Evolutionary conservation across 2,113 vertebrate species (phyloP).

Genomic region (Psittacula cyanocephala): DNA sequence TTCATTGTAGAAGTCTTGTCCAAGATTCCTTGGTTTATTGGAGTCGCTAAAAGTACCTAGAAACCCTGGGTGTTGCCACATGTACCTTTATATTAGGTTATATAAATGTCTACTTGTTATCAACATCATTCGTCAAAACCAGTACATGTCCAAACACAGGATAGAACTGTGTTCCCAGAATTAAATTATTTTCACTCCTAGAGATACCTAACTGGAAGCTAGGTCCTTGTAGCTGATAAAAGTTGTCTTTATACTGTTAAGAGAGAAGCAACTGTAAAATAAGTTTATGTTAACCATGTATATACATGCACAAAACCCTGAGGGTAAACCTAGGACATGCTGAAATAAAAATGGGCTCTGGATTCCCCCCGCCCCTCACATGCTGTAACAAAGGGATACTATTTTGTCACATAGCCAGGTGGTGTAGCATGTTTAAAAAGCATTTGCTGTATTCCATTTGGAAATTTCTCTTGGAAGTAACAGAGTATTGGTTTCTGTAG

Average conservation of each 20-base stretch:
- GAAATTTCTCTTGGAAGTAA: background rate
- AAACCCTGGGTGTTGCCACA: background rate
- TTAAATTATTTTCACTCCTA: background rate
- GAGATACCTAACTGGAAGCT: background rate
- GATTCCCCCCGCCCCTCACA: fast-evolving
- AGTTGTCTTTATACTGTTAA: background rate
- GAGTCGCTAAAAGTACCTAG: background rate
- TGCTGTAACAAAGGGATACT: background rate
- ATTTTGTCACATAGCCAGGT: background rate
- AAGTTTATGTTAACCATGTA: background rate
- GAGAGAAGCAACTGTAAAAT: background rate
- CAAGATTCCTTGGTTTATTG: background rate
- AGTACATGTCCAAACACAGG: background rate
- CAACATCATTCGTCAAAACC: background rate
- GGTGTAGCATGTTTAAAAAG: background rate
- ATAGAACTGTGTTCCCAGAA: background rate
- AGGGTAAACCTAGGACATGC: background rate
- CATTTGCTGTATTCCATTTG: background rate
- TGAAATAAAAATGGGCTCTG: background rate
- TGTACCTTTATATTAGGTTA: background rate
- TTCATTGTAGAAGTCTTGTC: background rate
- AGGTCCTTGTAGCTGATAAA: background rate
- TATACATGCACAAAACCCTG: background rate
- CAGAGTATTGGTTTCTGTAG: background rate
- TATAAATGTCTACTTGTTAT: background rate